Evolutionary conservation across 2,113 vertebrate species (phyloP).

Genomic region (Carassius auratus): DNA sequence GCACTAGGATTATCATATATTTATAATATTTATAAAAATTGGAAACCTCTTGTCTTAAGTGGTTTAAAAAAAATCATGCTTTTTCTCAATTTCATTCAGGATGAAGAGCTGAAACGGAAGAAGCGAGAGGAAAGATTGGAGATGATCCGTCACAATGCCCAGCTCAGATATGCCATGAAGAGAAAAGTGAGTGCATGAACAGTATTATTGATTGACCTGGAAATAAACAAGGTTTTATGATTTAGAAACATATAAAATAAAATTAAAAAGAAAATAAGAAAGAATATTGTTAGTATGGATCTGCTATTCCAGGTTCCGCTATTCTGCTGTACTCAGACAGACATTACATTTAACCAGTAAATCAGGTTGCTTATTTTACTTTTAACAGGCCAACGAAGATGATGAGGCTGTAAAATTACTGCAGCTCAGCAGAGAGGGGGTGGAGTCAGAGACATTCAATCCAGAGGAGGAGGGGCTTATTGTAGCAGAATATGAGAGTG

Average conservation of each 20-base stretch:
- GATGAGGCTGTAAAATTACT: conserved; percentile 83
- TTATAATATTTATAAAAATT: no score
- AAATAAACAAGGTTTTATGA: neutral
- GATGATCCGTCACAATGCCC: conserved; percentile 78
- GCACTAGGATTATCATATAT: no score
- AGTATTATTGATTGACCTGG: neutral
- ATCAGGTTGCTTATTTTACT: neutral
- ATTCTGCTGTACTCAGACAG: neutral
- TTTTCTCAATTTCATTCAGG: conserved; percentile 70
- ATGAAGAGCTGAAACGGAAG: conserved; percentile 85
- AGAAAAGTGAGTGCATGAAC: conserved; percentile 76
- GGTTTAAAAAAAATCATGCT: neutral
- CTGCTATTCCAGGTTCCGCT: neutral
- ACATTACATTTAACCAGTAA: neutral
- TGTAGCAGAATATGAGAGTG: conserved; percentile 91
- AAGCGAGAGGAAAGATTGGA: conserved; percentile 85
- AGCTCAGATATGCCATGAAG: conserved; percentile 73
- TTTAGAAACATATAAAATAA: neutral
- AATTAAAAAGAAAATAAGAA: no score
- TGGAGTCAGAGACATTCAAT: conserved; percentile 64
- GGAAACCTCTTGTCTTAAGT: no score
- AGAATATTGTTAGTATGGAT: neutral
- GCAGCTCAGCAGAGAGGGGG: conserved; percentile 77
- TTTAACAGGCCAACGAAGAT: conserved; percentile 79
- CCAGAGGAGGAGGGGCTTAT: conserved; percentile 85